Evolutionary conservation across 2,113 vertebrate genomes (phyloP), one percentile per base, ranked within the genome.

Genomic region (Oreochromis niloticus): DNA sequence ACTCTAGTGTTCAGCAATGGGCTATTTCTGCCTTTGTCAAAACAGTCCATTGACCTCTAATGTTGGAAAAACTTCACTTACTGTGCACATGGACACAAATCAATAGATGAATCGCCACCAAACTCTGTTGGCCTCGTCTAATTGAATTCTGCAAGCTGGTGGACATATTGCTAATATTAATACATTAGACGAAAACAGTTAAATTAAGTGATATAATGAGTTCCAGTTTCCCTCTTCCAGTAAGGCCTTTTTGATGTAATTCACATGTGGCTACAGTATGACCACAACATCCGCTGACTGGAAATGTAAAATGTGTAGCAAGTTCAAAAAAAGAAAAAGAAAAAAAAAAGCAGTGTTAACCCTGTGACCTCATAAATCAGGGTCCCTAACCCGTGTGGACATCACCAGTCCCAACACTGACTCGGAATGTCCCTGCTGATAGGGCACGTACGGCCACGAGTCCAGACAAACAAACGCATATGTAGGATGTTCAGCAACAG

Each of bases 381-480:
- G 56, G 4, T 24, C 59, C 7, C 32, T 17, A 57, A 75, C 73
- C 16, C 24, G 2, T 13, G 34, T 10, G 9, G 82, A 86, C 80
- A 43, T 52, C 80, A 46, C 11, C 55, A n/a, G 34, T 30, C 17
- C 81, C 34, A 8, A 4, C 66, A 11, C 55, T 30, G 73, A 90
- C 78, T 86, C 81, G 75, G n/a, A 73, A 16, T 6, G 80, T 75
- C 79, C 75, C 57, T 14, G 59, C 80, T 52, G 10, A 81, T 57
- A 50, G 90, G 88, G 81, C 84, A 85, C 14, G 48, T 24, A 41
- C 36, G 48, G 84, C 90, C 85, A 87, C 46, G 2, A 27, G 54
- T 85, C 48, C 89, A 91, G 85, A 92, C 85, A 89, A 81, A 91
- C 89, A 84, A 79, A 82, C 84, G 52, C 88, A 86, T 87, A 91